These are phyloP conservation scores for Chlorospingus semifuscus DNA, from an alignment of 2,797 vertebrate genomes.

Conservation along the genomic window DNA sequence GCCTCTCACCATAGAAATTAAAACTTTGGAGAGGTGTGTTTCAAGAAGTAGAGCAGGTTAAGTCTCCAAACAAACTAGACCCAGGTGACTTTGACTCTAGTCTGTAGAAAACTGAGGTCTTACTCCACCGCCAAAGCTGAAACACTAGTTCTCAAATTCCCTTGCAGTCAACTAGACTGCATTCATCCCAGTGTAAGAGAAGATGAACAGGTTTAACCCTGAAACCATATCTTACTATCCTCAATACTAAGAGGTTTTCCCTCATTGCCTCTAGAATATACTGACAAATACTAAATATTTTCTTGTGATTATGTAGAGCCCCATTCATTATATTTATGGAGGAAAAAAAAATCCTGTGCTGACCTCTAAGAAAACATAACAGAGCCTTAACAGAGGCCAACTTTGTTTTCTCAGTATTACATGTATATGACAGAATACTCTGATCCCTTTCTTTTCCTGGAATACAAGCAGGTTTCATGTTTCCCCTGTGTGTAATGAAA, in stretches of 20 bases:
- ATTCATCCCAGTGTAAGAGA: not conserved
- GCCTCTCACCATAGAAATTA: not conserved
- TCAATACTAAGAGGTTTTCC: not conserved
- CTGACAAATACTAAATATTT: not conserved
- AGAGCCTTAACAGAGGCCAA: not conserved
- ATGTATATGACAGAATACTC: not conserved
- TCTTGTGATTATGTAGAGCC: not conserved
- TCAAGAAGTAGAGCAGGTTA: not conserved
- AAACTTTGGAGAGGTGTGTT: not conserved
- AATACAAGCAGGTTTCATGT: constrained; percentile 58
- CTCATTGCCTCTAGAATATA: not conserved
- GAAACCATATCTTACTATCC: not conserved
- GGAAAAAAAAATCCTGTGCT: not conserved
- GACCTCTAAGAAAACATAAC: not conserved
- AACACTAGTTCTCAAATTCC: not conserved
- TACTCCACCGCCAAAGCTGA: not conserved
- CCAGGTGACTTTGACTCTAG: not conserved
- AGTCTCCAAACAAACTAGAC: not conserved
- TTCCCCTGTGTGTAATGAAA: constrained; percentile 63
- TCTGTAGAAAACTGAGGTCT: not conserved
- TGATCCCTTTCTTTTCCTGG: not conserved
- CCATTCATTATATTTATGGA: not conserved
- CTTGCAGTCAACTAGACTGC: not conserved
- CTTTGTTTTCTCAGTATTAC: constrained; percentile 23
- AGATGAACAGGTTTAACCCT: not conserved